Conservation (phyloP, 1,140 invertebrate species). For the Lasioglossum albipes region DNA sequence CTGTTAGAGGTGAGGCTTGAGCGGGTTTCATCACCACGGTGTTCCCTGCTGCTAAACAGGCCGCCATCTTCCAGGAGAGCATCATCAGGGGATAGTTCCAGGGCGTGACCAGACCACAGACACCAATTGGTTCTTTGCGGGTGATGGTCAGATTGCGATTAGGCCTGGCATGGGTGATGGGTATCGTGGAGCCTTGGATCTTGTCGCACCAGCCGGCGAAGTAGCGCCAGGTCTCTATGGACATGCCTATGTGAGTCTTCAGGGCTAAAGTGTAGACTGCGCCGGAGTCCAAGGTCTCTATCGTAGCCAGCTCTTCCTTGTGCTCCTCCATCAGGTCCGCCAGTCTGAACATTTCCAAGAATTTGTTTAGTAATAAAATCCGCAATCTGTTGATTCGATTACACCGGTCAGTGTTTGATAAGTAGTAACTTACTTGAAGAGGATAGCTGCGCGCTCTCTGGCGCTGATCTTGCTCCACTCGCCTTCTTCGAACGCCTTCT, state of each 20-base stretch:
- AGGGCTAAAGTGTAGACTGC: slow-evolving; percentile 96
- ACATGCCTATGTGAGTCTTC: slow-evolving; percentile 97
- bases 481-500: slow-evolving; percentile 92
- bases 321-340: slow-evolving; percentile 96
- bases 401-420: not conserved
- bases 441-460: slow-evolving; percentile 87
- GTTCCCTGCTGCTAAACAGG: slow-evolving; percentile 96
- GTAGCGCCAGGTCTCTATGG: slow-evolving; percentile 95
- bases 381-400: too few species aligned
- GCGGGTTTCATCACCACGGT: slow-evolving; percentile 97
- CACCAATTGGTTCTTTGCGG: slow-evolving; percentile 93
- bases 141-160: slow-evolving; percentile 95
- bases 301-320: slow-evolving; percentile 95
- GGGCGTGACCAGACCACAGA: slow-evolving; percentile 96
- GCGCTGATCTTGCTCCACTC: slow-evolving; percentile 94
- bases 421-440: slow-evolving; percentile 83
- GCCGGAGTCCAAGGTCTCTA: slow-evolving; percentile 95
- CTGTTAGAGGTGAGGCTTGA: slow-evolving; percentile 94
- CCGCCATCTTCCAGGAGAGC: slow-evolving; percentile 99
- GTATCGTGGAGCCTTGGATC: slow-evolving; percentile 94
- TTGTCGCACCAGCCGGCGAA: slow-evolving; percentile 98
- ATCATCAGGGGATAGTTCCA: slow-evolving; percentile 99
- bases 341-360: slow-evolving; percentile 81
- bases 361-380: not conserved
- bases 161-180: slow-evolving; percentile 92